These are phyloP conservation scores for Yasuhikotakia modesta DNA, from an alignment of 2,797 vertebrate species.

Conservation along the genomic window DNA sequence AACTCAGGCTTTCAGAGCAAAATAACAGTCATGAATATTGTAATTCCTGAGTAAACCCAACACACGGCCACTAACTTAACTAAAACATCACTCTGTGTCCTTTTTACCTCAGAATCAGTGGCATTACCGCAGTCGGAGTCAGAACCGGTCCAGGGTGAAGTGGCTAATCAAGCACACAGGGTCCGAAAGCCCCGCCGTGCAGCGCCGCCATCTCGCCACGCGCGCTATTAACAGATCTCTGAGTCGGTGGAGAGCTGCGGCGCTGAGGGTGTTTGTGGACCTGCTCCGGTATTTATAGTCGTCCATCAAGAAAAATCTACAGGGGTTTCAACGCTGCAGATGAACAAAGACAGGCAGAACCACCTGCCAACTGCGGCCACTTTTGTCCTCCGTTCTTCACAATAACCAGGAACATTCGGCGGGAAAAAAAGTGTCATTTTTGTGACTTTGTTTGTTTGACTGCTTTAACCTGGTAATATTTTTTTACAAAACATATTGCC, in stretches of 20 bases:
- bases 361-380: neutral
- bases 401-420: neutral
- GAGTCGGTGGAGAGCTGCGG: constrained; percentile 43
- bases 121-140: neutral
- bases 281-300: constrained; percentile 56
- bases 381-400: neutral
- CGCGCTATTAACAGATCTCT: constrained; percentile 1
- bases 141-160: constrained; percentile 35
- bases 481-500: neutral
- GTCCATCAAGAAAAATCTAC: constrained; percentile 48
- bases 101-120: neutral
- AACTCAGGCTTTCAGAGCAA: neutral
- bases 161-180: constrained; percentile 51
- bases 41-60: neutral
- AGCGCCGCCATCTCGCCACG: neutral
- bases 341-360: constrained; percentile 3
- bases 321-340: constrained; percentile 36
- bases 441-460: neutral
- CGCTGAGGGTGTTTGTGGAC: constrained; percentile 40
- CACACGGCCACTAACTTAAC: neutral
- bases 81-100: neutral
- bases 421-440: neutral
- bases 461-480: neutral
- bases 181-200: constrained; percentile 13
- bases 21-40: neutral